Evolutionary conservation across 1,140 invertebrate genomes (phyloP).

Genomic region (Diploscapter pachys): DNA sequence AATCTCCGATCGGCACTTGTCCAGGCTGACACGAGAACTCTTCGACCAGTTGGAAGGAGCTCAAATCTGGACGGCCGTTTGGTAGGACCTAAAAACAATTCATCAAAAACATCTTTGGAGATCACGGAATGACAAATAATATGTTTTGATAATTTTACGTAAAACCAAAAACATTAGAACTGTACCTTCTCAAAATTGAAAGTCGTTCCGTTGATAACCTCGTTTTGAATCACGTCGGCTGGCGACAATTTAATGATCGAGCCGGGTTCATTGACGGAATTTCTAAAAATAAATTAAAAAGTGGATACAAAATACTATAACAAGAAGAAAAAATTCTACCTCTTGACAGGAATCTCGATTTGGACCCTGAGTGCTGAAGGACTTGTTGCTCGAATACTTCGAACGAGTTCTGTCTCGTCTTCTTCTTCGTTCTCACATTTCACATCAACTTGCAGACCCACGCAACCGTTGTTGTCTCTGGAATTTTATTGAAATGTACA

Average conservation of each 20-base stretch:
- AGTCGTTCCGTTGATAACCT: conserved; percentile 45
- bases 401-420: conserved; percentile 1
- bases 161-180: neutral
- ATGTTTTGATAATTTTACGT: too few relatives aligned
- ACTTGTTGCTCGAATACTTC: neutral
- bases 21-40: conserved; percentile 87
- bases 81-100: conserved; percentile 68
- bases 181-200: conserved; percentile 56
- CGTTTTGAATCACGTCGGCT: conserved; percentile 49
- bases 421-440: conserved; percentile 20
- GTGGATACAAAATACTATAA: too few relatives aligned
- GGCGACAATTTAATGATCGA: neutral
- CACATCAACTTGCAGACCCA: conserved; percentile 23
- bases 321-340: neutral
- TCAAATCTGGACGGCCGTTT: conserved; percentile 86
- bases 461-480: conserved; percentile 28
- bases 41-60: conserved; percentile 76
- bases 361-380: conserved; percentile 30
- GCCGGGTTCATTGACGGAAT: too few relatives aligned
- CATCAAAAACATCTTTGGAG: neutral
- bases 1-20: conserved; percentile 83
- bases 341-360: conserved; percentile 43
- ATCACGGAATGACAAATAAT: too few relatives aligned
- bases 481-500: conserved; percentile 5
- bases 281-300: too few relatives aligned